Conservation (phyloP, 2,888 invertebrate species). For the Liodrosophila aerea region DNA sequence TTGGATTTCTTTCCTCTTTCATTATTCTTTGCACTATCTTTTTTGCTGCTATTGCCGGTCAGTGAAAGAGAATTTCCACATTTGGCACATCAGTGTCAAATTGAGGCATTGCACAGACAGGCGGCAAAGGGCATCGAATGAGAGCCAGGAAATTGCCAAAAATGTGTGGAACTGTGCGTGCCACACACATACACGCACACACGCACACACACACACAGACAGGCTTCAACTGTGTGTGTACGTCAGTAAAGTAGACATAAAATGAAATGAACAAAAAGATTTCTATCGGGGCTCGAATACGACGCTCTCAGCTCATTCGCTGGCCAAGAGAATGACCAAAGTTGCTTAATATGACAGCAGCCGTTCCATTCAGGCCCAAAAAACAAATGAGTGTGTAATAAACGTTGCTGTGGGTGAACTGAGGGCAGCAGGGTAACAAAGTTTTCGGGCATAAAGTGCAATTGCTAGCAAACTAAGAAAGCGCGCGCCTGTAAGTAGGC, state of each 20-base stretch:
- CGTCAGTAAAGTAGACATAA: conserved; percentile 65
- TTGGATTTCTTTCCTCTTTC: conserved; percentile 19
- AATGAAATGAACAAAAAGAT: conserved; percentile 77
- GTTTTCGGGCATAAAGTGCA: conserved; percentile 68
- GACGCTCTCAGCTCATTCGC: conserved; percentile 20
- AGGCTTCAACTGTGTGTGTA: conserved; percentile 23
- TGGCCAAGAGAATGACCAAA: conserved; percentile 60
- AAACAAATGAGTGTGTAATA: conserved; percentile 76
- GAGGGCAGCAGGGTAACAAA: conserved; percentile 35
- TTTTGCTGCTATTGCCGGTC: conserved; percentile 29
- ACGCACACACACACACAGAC: too few relatives aligned
- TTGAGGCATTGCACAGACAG: conserved; percentile 70
- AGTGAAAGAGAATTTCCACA: conserved; percentile 70
- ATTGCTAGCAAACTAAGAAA: conserved; percentile 55
- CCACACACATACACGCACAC: too few relatives aligned
- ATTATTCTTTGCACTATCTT: conserved; percentile 33
- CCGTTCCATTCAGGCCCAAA: conserved; percentile 32
- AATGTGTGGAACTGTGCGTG: conserved; percentile 31
- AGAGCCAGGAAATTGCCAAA: conserved; percentile 70
- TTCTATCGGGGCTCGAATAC: conserved; percentile 55
- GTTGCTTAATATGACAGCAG: conserved; percentile 73
- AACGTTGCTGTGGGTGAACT: conserved; percentile 41
- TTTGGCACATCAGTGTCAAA: conserved; percentile 78
- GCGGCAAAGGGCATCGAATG: conserved; percentile 27
- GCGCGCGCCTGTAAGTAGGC: conserved; percentile 32